Percentiles rank a stretch among this genome's conserved stretches.
Evolutionary conservation across 2,113 vertebrate genomes (phyloP).

Genomic region (Lutjanus erythropterus): DNA sequence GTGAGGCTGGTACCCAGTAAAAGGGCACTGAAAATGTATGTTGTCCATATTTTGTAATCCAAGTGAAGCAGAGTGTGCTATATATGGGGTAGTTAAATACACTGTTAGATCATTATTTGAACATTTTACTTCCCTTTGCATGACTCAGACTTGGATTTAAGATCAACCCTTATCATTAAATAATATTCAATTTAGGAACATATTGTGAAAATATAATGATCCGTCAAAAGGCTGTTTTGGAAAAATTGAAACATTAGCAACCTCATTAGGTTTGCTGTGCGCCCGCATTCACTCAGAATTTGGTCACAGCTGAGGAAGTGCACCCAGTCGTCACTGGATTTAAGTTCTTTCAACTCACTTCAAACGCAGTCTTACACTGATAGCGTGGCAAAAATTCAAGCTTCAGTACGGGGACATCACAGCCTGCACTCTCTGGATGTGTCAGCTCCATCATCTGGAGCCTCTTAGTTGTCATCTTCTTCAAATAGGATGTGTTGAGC

Average conservation of each 20-base stretch:
- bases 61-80: too few relatives aligned
- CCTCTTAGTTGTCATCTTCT: slow-evolving; percentile 65
- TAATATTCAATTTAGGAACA: slow-evolving; percentile 10
- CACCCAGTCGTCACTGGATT: slow-evolving; percentile 47
- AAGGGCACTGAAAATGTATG: too few relatives aligned
- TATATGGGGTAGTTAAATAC: not conserved
- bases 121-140: not conserved
- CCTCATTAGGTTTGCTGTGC: slow-evolving; percentile 49
- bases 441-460: slow-evolving; percentile 69
- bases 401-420: slow-evolving; percentile 63
- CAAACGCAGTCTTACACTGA: slow-evolving; percentile 64
- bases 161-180: not conserved
- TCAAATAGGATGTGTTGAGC: slow-evolving; percentile 63
- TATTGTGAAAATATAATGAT: slow-evolving; percentile 29
- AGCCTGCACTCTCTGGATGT: slow-evolving; percentile 53
- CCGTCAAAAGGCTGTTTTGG: slow-evolving; percentile 39
- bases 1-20: too few relatives aligned
- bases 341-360: slow-evolving; percentile 71
- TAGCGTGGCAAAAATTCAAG: slow-evolving; percentile 55
- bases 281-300: slow-evolving; percentile 7
- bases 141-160: not conserved
- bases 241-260: slow-evolving; percentile 30
- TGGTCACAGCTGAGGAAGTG: slow-evolving; percentile 51
- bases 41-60: too few relatives aligned
- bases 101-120: not conserved